Percentiles rank a stretch among this genome's conserved stretches.
Conservation (phyloP, 2,113 vertebrate genomes). For the Clarias batrachus region DNA sequence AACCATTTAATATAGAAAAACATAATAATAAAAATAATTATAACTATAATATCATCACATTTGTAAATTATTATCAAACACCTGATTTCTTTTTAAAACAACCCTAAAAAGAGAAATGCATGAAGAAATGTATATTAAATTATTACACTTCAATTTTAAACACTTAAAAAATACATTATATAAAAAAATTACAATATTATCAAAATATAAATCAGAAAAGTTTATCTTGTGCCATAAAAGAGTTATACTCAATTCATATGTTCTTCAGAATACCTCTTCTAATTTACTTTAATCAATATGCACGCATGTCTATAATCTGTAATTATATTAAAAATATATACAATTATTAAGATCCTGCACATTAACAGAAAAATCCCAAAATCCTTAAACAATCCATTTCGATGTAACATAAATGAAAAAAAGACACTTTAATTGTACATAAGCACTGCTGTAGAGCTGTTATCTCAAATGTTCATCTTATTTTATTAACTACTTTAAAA, state of each 20-base stretch:
- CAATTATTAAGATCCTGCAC: not conserved
- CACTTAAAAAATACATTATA: not conserved
- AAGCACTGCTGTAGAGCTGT: not conserved
- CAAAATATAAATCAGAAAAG: not conserved
- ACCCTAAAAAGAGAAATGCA: not conserved
- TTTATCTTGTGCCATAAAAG: not conserved
- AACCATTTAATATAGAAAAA: not conserved
- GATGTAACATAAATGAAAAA: not conserved
- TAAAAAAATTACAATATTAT: not conserved
- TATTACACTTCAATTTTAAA: not conserved
- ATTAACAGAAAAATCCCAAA: not conserved
- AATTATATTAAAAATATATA: not conserved
- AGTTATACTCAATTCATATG: not conserved
- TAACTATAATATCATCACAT: not conserved
- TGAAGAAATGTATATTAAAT: not conserved
- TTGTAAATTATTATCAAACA: not conserved
- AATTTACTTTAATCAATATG: not conserved
- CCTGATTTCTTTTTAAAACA: not conserved
- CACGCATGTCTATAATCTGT: not conserved
- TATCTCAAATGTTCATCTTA: not conserved
- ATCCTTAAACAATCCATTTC: not conserved
- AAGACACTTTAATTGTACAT: not conserved
- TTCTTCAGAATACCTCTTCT: not conserved
- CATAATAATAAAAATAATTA: conserved; percentile 7
- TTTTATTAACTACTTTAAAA: not conserved